Percentiles rank a stretch among this genome's conserved stretches.
phyloP scores from a whole-genome alignment of 2,113 vertebrate genomes.

The Eclectus roratus region DNA sequence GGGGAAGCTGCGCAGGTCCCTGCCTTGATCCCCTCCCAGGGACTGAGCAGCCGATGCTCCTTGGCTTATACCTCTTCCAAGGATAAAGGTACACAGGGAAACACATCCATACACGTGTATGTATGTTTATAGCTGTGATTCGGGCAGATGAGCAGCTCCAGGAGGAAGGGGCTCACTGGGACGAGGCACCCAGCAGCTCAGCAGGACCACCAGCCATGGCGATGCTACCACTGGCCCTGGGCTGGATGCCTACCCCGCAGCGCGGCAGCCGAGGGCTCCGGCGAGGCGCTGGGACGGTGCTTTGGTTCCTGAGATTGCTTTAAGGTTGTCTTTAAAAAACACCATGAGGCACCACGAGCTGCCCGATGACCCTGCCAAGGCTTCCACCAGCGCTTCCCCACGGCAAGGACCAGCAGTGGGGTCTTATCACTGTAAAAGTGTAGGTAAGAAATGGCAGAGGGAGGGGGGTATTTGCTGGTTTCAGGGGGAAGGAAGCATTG shows the following conservation, averaged over 20 bases:
- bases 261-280: fast-evolving
- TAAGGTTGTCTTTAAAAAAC: background rate
- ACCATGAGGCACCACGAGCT: background rate
- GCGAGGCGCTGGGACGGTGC: fast-evolving
- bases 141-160: background rate
- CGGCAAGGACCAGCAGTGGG: background rate
- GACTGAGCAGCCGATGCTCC: fast-evolving
- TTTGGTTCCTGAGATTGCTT: conserved; percentile 52
- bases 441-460: background rate
- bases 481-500: background rate
- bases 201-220: fast-evolving
- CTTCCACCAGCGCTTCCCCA: background rate
- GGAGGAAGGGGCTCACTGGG: background rate
- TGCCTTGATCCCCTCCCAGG: background rate
- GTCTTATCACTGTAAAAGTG: background rate
- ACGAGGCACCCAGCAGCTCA: background rate
- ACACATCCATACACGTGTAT: background rate
- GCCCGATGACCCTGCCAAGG: background rate
- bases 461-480: background rate
- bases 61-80: background rate
- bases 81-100: background rate
- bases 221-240: background rate
- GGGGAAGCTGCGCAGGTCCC: background rate
- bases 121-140: background rate
- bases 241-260: background rate